phyloP scores from a whole-genome alignment of 1,140 invertebrate genomes.

The Archegozetes longisetosus region DNA sequence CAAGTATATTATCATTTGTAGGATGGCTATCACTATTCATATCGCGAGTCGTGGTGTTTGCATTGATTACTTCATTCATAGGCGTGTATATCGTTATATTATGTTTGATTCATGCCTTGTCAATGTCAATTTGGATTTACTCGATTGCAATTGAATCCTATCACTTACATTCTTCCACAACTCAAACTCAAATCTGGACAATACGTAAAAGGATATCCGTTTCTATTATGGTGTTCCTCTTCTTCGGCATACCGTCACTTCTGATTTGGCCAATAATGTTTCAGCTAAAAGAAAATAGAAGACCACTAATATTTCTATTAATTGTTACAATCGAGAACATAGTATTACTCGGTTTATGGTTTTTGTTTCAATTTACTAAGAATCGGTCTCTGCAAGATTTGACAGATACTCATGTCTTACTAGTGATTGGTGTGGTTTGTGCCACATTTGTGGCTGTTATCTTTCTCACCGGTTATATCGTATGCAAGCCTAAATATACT shows the following conservation, averaged over 20 bases:
- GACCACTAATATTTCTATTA: constrained; percentile 21
- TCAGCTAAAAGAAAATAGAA: constrained; percentile 21
- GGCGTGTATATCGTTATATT: constrained; percentile 16
- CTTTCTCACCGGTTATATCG: constrained; percentile 21
- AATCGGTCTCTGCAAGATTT: background rate
- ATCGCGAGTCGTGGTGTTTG: constrained; percentile 21
- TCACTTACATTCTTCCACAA: background rate
- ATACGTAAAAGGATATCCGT: constrained; percentile 1
- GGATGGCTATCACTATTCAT: constrained; percentile 22
- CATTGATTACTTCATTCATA: constrained; percentile 18
- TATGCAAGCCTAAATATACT: constrained; percentile 23
- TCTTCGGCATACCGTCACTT: constrained; percentile 25
- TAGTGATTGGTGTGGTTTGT: constrained; percentile 3
- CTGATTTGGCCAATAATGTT: constrained; percentile 26
- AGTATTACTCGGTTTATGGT: constrained; percentile 18
- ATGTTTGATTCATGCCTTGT: constrained; percentile 18
- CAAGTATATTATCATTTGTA: constrained; percentile 20
- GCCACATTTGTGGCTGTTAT: constrained; percentile 16
- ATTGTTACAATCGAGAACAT: constrained; percentile 20
- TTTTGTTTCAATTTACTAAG: constrained; percentile 3
- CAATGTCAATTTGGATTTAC: constrained; percentile 20
- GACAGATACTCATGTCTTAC: background rate
- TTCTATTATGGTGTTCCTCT: constrained; percentile 18
- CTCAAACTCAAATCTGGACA: background rate
- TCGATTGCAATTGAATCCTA: constrained; percentile 17